phyloP scores from a whole-genome alignment of 2,797 vertebrate species.

The Lacerta viridis region DNA sequence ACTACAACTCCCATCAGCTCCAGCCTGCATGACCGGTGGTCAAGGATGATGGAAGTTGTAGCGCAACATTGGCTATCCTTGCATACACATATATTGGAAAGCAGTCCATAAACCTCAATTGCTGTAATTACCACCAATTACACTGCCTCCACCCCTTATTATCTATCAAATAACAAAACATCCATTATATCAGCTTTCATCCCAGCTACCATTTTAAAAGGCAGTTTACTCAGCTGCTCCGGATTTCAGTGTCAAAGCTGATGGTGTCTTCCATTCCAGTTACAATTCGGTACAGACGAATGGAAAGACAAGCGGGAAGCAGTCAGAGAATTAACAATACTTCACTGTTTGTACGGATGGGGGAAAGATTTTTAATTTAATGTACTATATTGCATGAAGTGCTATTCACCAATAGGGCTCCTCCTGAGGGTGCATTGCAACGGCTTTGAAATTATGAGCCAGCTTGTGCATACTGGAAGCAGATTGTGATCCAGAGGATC shows the following conservation, averaged over 20 bases:
- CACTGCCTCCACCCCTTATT: conserved; percentile 26
- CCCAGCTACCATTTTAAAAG: conserved; percentile 57
- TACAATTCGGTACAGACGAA: conserved; percentile 60
- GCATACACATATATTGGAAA: conserved; percentile 25
- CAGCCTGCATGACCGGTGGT: too few species aligned
- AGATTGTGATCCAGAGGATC: neutral
- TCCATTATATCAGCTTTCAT: conserved; percentile 55
- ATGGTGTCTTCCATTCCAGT: conserved; percentile 32
- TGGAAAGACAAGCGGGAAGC: conserved; percentile 34
- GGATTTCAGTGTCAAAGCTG: neutral
- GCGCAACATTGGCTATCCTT: too few species aligned
- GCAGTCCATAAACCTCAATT: neutral
- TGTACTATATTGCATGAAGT: conserved; percentile 44
- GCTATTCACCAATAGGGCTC: conserved; percentile 45
- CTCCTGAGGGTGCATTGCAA: conserved; percentile 25
- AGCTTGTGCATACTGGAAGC: neutral
- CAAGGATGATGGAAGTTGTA: too few species aligned
- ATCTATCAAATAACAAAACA: conserved; percentile 63
- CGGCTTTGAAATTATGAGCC: neutral
- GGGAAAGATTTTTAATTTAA: conserved; percentile 45
- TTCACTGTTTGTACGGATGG: conserved; percentile 27
- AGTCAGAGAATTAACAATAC: conserved; percentile 53
- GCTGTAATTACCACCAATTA: conserved; percentile 6
- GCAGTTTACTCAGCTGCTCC: conserved; percentile 13
- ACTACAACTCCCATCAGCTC: too few species aligned